phyloP scores from a whole-genome alignment of 2,888 invertebrate genomes.

The Spilosoma lubricipeda region DNA sequence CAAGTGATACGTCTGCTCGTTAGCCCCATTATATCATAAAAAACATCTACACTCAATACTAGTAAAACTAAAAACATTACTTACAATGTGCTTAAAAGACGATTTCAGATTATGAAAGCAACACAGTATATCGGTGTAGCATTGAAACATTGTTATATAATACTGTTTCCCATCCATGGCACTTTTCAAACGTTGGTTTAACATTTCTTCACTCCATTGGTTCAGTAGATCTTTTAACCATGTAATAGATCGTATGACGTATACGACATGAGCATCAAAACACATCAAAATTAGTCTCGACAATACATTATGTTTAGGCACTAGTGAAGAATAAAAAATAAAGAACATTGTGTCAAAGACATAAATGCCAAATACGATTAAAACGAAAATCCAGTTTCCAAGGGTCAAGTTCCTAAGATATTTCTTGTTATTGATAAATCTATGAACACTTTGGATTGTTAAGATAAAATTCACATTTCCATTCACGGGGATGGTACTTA shows the following conservation, averaged over 20 bases:
- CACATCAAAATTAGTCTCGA: not conserved
- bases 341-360: not conserved
- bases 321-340: not conserved
- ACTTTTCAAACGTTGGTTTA: not conserved
- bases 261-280: slow-evolving; percentile 27
- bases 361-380: not conserved
- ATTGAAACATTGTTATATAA: not conserved
- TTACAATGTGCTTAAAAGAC: not conserved
- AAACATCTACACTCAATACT: no score
- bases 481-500: not conserved
- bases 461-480: slow-evolving; percentile 22
- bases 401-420: not conserved
- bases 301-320: not conserved
- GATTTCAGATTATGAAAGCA: not conserved
- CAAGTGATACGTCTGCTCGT: no score
- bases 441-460: slow-evolving; percentile 23
- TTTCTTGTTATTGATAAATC: slow-evolving; percentile 9
- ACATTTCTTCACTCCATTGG: slow-evolving; percentile 22
- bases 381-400: slow-evolving; percentile 7
- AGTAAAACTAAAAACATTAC: not conserved
- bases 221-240: slow-evolving; percentile 19
- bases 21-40: no score
- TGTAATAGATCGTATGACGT: slow-evolving; percentile 12
- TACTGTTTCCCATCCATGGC: not conserved
- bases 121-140: slow-evolving; percentile 1